Evolutionary conservation across 2,797 vertebrate genomes (phyloP).

Genomic region (Serranus cabrilla): DNA sequence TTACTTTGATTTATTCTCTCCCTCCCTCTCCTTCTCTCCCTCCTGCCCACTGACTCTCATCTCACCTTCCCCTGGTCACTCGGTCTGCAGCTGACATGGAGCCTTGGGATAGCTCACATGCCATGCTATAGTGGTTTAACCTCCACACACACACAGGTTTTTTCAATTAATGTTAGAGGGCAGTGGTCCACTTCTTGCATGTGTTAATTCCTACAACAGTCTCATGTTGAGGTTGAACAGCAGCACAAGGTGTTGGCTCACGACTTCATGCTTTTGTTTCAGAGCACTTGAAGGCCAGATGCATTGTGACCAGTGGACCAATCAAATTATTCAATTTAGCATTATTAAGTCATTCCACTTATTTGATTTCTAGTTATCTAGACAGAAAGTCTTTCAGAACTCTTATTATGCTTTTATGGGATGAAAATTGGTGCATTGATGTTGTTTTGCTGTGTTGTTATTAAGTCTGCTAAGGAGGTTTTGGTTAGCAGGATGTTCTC

Average conservation of each 20-base stretch:
- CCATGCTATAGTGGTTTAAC: slow-evolving; percentile 51
- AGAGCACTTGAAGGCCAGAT: neutral
- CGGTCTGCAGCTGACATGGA: slow-evolving; percentile 63
- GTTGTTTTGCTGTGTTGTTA: neutral
- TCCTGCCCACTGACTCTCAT: neutral
- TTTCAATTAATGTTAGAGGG: slow-evolving; percentile 9
- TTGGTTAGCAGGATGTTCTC: neutral
- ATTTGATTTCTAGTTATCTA: neutral
- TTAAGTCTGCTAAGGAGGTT: neutral
- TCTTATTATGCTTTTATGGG: neutral
- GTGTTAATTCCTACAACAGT: slow-evolving; percentile 13
- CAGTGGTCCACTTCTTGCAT: neutral
- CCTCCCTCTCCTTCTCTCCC: neutral
- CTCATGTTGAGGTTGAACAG: neutral
- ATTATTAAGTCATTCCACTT: neutral
- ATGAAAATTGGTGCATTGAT: neutral
- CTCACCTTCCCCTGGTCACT: neutral
- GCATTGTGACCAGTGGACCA: neutral
- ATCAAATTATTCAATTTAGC: neutral
- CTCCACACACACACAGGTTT: neutral
- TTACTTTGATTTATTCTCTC: neutral
- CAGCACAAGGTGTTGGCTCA: neutral
- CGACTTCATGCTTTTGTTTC: neutral
- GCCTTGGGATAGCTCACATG: slow-evolving; percentile 63
- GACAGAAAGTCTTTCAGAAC: neutral